phyloP scores from a whole-genome alignment of 2,888 invertebrate genomes.

The Conus canariensis region DNA sequence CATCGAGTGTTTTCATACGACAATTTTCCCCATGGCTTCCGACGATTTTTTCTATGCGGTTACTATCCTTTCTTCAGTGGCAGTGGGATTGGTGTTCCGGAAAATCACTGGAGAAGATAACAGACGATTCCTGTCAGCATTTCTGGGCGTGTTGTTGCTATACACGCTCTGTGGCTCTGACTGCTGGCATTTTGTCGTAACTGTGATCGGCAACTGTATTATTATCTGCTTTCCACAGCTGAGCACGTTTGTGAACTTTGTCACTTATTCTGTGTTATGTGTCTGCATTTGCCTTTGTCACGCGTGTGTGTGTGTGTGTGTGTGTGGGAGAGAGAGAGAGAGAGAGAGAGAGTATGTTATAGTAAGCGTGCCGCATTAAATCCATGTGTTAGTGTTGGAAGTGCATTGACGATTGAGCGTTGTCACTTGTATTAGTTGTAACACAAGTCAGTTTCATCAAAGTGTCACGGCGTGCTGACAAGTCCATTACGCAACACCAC shows the following conservation, averaged over 20 bases:
- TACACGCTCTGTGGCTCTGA: conserved; percentile 63
- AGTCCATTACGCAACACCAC: no score
- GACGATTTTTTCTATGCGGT: conserved; percentile 71
- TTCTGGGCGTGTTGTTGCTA: conserved; percentile 61
- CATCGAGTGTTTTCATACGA: background rate
- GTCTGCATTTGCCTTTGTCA: background rate
- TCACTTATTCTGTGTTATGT: background rate
- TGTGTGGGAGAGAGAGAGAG: background rate
- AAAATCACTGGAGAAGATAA: conserved; percentile 52
- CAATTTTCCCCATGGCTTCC: conserved; percentile 48
- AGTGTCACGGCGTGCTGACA: no score
- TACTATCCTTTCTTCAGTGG: conserved; percentile 67
- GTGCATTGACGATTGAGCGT: no score
- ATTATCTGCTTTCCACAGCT: conserved; percentile 11
- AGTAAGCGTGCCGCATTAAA: no score
- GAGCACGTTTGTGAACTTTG: conserved; percentile 20
- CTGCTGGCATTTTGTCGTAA: conserved; percentile 66
- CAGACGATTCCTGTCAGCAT: conserved; percentile 58
- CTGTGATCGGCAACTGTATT: conserved; percentile 67
- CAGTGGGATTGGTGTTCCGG: conserved; percentile 64
- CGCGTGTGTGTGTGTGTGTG: background rate
- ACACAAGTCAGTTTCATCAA: no score
- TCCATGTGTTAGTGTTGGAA: no score
- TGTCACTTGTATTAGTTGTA: no score
- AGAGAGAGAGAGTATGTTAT: no score